These are phyloP conservation scores for Neodiprion fabricii DNA, from an alignment of 1,140 invertebrate genomes.

Conservation along the genomic window DNA sequence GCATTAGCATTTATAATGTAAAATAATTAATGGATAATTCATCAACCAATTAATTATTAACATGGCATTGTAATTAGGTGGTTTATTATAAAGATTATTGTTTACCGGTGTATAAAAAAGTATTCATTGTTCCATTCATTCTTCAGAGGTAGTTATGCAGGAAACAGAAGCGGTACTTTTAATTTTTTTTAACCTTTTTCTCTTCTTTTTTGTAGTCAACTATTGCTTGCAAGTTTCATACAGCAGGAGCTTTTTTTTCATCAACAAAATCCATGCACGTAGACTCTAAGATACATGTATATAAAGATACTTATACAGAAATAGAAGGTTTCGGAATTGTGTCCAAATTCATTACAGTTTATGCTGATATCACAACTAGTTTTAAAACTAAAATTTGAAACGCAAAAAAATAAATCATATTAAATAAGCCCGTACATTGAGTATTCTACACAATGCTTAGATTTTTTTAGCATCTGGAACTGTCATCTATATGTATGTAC, in stretches of 20 bases:
- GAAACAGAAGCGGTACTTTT: slow-evolving; percentile 50
- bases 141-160: slow-evolving; percentile 54
- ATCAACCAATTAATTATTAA: background rate
- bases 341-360: no score
- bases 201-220: slow-evolving; percentile 20
- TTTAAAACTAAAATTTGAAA: no score
- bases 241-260: background rate
- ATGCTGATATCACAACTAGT: no score
- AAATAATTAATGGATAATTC: background rate
- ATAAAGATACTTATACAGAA: no score
- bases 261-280: no score
- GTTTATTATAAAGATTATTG: slow-evolving; percentile 44
- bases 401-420: no score
- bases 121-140: slow-evolving; percentile 53
- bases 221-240: slow-evolving; percentile 12
- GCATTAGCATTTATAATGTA: background rate
- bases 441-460: no score
- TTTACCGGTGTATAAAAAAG: slow-evolving; percentile 55
- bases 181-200: slow-evolving; percentile 21
- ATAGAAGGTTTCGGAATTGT: no score
- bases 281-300: no score
- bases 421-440: no score
- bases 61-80: background rate
- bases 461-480: no score
- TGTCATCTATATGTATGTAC: no score